Percentiles rank a stretch among this genome's conserved stretches.
phyloP scores from a whole-genome alignment of 2,113 vertebrate genomes.

The Sakesphorus luctuosus region DNA sequence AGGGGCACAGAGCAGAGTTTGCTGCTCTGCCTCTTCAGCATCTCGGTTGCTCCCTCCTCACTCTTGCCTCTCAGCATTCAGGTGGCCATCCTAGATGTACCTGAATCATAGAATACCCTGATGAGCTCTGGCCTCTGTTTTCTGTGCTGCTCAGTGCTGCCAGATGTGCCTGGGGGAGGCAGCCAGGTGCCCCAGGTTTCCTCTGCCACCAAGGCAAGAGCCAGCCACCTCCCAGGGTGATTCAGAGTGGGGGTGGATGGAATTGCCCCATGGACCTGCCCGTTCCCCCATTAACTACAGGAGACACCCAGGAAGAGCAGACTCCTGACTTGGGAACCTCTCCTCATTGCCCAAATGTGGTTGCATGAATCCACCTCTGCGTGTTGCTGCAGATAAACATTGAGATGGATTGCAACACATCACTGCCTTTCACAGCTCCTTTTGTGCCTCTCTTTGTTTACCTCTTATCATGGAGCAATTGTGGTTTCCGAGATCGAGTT shows the following conservation, averaged over 20 bases:
- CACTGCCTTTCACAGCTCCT: background rate
- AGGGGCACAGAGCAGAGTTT: background rate
- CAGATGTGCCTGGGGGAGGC: background rate
- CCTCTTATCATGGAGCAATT: constrained; percentile 20
- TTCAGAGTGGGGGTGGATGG: background rate
- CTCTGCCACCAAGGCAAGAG: background rate
- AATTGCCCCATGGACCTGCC: background rate
- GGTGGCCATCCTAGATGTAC: background rate
- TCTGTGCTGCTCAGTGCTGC: background rate
- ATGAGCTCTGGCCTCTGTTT: background rate
- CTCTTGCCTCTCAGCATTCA: background rate
- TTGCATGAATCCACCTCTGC: background rate
- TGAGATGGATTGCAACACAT: constrained; percentile 15
- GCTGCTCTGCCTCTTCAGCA: background rate
- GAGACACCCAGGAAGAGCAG: background rate
- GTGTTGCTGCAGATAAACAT: constrained; percentile 20
- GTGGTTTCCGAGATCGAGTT: background rate
- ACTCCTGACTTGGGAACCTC: background rate
- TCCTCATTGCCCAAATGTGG: constrained; percentile 7
- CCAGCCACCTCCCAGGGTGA: constrained; percentile 20
- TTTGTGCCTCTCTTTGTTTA: constrained; percentile 39
- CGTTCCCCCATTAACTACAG: background rate
- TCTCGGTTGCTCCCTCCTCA: background rate
- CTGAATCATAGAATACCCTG: background rate
- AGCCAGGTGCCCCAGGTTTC: background rate